Conservation (phyloP, 2,888 invertebrate genomes). For the Pomacea canaliculata region DNA sequence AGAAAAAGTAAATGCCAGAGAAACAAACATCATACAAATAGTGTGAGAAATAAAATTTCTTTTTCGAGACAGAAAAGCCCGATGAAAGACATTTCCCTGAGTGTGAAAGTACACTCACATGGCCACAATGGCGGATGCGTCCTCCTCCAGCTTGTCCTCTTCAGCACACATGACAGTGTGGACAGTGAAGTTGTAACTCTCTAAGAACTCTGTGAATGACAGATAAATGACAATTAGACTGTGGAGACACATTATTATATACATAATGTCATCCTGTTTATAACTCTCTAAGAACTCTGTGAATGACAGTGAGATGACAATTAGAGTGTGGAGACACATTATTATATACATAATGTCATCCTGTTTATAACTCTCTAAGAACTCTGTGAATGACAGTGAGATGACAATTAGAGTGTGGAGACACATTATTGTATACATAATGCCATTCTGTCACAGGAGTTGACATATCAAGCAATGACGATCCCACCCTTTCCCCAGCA, state of each 20-base stretch:
- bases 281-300: constrained; percentile 28
- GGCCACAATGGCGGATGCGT: constrained; percentile 38
- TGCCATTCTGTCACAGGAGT: too few relatives aligned
- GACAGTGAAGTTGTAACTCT: constrained; percentile 33
- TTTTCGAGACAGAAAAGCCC: too few relatives aligned
- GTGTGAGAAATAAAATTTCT: too few relatives aligned
- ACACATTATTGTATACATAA: too few relatives aligned
- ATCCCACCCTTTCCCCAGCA: too few relatives aligned
- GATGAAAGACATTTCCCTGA: too few relatives aligned
- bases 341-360: too few relatives aligned
- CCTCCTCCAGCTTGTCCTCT: constrained; percentile 36
- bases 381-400: constrained; percentile 13
- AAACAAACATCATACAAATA: too few relatives aligned
- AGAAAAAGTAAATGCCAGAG: too few relatives aligned
- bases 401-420: not conserved
- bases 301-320: not conserved
- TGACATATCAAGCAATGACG: too few relatives aligned
- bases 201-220: constrained; percentile 21
- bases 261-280: not conserved
- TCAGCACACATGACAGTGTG: constrained; percentile 40
- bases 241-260: too few relatives aligned
- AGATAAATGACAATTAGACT: not conserved
- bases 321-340: too few relatives aligned
- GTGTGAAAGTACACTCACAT: constrained; percentile 35
- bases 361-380: constrained; percentile 28